Evolutionary conservation across 2,888 invertebrate species (phyloP), one percentile per base, ranked within the genome.

Genomic region (Cephus sareptanus): DNA sequence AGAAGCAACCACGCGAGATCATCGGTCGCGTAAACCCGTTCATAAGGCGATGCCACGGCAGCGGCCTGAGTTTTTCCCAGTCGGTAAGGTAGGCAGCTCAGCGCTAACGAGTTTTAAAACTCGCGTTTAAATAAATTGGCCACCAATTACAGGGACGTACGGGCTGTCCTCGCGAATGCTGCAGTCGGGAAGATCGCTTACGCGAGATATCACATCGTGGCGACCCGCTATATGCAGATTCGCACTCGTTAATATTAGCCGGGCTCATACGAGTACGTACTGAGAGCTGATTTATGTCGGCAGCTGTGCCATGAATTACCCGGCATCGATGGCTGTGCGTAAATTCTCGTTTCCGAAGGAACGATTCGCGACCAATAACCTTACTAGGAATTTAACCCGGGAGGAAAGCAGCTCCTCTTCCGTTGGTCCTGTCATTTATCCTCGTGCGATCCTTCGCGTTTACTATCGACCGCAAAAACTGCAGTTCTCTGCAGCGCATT

Each of bases 391-490:
- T 56, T 56, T 9, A 23, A 56, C 23, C 9, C 23, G 23, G 23
- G 23, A 56, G 23, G 56, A 56, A 56, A 56, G 56, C 56, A 56
- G 56, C 23, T 56, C 23, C 56, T 56, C 56, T 56, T 56, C 15
- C 23, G 56, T 56, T 56, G 56, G 23, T 56, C 56, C 56, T 56
- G 56, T 23, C 9, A 23, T 56, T 56, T 56, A 56, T 56, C 56
- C 56, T 15, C 23, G 23, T 23, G 23, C 0, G 56, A 56, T 56
- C 9, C 56, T 56, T 56, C 56, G 23, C 15, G 56, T 56, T 56
- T 9, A 23, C 83, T 91, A 91, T 91, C 91, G 91, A 90, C 91
- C 82, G 91, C 82, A 86, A 91, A 88, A 87, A 87, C 79, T 88
- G 88, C 87, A 90, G 90, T 83, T 84, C 85, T 84, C 89, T 90